These are phyloP conservation scores for Amitus sp. DNA, from an alignment of 2,888 invertebrate species.

Conservation along the genomic window DNA sequence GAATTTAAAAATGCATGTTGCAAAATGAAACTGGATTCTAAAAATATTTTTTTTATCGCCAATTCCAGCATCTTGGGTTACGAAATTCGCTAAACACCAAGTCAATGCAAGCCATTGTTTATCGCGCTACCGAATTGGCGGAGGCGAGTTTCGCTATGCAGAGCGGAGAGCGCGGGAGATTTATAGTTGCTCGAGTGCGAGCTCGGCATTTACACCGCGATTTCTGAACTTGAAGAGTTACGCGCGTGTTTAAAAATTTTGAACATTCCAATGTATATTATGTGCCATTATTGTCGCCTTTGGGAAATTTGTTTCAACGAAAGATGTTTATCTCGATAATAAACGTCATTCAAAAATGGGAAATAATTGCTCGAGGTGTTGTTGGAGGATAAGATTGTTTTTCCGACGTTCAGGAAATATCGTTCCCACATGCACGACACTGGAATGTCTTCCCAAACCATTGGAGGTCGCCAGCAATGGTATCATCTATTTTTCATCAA, in stretches of 20 bases:
- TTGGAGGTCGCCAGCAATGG: conserved; percentile 45
- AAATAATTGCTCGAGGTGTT: conserved; percentile 54
- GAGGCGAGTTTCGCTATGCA: not conserved
- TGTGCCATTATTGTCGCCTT: not conserved
- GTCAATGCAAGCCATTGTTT: too few relatives aligned
- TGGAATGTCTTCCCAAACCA: conserved; percentile 59
- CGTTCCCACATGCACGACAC: conserved; percentile 49
- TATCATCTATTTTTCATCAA: too few relatives aligned
- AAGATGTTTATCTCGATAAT: conserved; percentile 1
- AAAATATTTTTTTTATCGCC: too few relatives aligned
- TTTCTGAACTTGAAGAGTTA: not conserved
- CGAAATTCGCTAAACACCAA: too few relatives aligned
- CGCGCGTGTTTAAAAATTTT: too few relatives aligned
- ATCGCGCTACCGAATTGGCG: too few relatives aligned
- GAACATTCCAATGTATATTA: too few relatives aligned
- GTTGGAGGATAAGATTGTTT: conserved; percentile 52
- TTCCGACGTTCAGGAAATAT: conserved; percentile 50
- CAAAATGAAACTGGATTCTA: too few relatives aligned
- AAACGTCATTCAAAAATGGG: conserved; percentile 48
- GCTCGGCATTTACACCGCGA: conserved; percentile 36
- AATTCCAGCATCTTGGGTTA: too few relatives aligned
- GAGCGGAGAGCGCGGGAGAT: conserved; percentile 29
- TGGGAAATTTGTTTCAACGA: not conserved
- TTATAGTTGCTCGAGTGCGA: conserved; percentile 49
- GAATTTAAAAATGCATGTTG: too few relatives aligned